Percentiles rank a stretch among this genome's conserved stretches.
phyloP scores from a whole-genome alignment of 2,888 invertebrate genomes.

The Cerceris ruficornis region DNA sequence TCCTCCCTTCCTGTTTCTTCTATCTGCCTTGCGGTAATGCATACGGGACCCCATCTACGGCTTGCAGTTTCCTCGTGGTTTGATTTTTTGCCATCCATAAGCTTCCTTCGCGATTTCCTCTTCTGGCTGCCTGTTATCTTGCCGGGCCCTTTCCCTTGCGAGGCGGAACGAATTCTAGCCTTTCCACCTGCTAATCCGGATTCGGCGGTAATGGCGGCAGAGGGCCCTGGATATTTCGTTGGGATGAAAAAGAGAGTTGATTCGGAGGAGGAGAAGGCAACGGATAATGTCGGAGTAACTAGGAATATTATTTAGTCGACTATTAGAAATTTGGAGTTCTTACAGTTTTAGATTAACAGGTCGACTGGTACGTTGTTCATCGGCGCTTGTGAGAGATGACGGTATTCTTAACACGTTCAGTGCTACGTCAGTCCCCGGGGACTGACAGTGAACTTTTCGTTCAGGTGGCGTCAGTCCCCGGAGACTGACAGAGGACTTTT shows the following conservation, averaged over 20 bases:
- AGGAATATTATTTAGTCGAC: too few relatives aligned
- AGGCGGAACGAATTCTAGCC: conserved; percentile 48
- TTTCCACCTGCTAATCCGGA: conserved; percentile 66
- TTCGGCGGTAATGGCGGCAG: conserved; percentile 29
- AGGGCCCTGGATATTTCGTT: conserved; percentile 55
- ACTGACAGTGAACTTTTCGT: too few relatives aligned
- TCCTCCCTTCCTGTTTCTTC: conserved; percentile 48
- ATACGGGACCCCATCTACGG: conserved; percentile 66
- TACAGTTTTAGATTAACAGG: too few relatives aligned
- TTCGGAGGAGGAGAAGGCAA: conserved; percentile 49
- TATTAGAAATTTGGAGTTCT: too few relatives aligned
- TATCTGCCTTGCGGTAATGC: conserved; percentile 53
- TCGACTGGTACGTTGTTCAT: too few relatives aligned
- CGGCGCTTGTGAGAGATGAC: too few relatives aligned
- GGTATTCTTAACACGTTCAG: too few relatives aligned
- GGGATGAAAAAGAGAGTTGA: conserved; percentile 57
- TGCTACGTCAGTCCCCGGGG: too few relatives aligned
- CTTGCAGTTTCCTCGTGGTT: conserved; percentile 66
- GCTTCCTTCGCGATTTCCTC: conserved; percentile 17
- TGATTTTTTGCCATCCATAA: conserved; percentile 67
- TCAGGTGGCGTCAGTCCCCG: too few relatives aligned
- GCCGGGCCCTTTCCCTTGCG: conserved; percentile 30
- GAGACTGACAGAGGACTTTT: too few relatives aligned
- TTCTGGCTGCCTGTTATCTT: conserved; percentile 15
- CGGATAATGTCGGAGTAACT: conserved; percentile 56